Base-by-base conservation (phyloP, 2,888 invertebrate species). In the Drosophila atroscutellata region DNA sequence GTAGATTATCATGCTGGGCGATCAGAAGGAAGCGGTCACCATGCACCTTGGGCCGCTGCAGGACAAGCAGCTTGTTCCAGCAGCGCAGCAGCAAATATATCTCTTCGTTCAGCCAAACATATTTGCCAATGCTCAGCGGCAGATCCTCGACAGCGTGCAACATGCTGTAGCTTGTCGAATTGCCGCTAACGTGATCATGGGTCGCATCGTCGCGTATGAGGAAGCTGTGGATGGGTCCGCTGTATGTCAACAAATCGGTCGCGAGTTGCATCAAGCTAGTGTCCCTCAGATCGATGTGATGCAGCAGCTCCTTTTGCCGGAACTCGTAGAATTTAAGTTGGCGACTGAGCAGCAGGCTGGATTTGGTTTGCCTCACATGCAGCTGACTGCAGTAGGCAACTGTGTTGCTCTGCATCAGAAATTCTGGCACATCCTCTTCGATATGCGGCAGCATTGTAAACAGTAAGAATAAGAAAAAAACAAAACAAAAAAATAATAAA, bases 271-370 rank as follows among this genome's bases (percentile, higher is more conserved):
- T 59, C 2, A 92, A 66, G n/a, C 64, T 75, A 0, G 85, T 80
- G n/a, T 32, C 47, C 7, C 51, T 52, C 5, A 92, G 66, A 54
- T 92, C 87, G 15, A 92, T 83, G 37, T 75, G 65, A 52, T 90
- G 81, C 50, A 88, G 5, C 2, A 91, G 68, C 65, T 85, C 75
- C 65, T 92, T 92, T 1, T 80, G 64, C 2, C 71, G 75, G 24
- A 91, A 87, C 64, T 92, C 92, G 52, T 90, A 91, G 42, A 92
- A 85, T 37, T 86, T 86, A 0, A 92, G 69, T 60, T 89, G 83
- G 15, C 77, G 77, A 9, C 85, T 67, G 0, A 92, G 66, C n/a
- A 90, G 75, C 26, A 92, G 58, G 3, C 65, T 82, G 7, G 77
- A 82, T 56, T 61, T 69, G 2, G 32, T 13, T 7, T 61, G 56